These are phyloP conservation scores for Pipistrellus nathusii DNA, from an alignment of 2,797 vertebrate species.

Conservation along the genomic window DNA sequence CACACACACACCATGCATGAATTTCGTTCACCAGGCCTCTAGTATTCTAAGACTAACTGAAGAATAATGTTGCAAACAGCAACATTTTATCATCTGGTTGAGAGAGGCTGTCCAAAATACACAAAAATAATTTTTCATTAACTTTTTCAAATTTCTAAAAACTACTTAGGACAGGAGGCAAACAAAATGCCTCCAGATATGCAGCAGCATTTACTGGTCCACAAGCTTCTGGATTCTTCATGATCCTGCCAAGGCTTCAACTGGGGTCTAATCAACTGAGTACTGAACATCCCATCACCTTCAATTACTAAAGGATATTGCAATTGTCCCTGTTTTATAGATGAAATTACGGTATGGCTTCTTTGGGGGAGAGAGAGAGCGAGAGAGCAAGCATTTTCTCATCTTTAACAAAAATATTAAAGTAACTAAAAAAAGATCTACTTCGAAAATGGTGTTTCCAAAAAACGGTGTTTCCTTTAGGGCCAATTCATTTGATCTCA, in stretches of 20 bases:
- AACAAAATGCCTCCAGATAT: background rate
- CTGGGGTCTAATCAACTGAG: background rate
- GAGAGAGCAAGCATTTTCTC: too few species aligned
- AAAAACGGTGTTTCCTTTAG: background rate
- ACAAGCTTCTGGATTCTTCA: background rate
- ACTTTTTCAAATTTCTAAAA: constrained; percentile 39
- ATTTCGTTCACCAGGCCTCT: too few species aligned
- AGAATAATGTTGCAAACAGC: background rate
- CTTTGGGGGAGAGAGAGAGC: background rate
- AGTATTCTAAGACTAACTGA: background rate
- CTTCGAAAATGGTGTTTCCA: background rate
- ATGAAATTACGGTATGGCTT: background rate
- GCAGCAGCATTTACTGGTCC: background rate
- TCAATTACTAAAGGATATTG: background rate
- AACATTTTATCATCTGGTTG: constrained; percentile 16
- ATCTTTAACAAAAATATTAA: background rate
- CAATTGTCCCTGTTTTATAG: background rate
- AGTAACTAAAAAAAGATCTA: constrained; percentile 12
- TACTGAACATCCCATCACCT: background rate
- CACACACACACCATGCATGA: too few species aligned
- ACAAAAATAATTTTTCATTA: constrained; percentile 4
- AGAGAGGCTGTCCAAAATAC: background rate
- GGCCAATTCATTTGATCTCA: constrained; percentile 15
- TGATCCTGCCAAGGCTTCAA: background rate
- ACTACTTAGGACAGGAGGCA: background rate